A percentile compares a stretch with the other conserved stretches of the same genome.
These are phyloP conservation scores for Ptychoptera albimana DNA, from an alignment of 2,888 invertebrate genomes.

Conservation along the genomic window DNA sequence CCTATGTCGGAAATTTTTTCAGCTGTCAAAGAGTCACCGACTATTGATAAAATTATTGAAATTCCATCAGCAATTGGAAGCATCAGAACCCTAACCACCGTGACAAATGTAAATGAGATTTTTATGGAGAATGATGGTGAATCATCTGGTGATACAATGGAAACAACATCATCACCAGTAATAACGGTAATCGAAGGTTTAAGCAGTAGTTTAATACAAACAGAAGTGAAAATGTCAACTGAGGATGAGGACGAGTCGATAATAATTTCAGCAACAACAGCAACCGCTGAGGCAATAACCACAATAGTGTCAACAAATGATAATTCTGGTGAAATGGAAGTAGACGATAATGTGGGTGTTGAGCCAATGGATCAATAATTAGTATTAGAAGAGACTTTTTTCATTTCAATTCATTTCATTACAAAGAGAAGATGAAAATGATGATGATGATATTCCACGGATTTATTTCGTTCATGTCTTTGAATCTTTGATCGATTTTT, in stretches of 20 bases:
- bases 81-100: not conserved
- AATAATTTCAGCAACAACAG: conserved; percentile 9
- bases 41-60: not conserved
- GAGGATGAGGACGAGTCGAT: not conserved
- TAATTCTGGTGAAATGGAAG: conserved; percentile 24
- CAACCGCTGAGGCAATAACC: conserved; percentile 1
- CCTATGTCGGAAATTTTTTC: too few species aligned
- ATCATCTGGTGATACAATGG: not conserved
- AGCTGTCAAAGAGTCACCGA: too few species aligned
- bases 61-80: not conserved
- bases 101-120: conserved; percentile 11
- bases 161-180: conserved; percentile 12
- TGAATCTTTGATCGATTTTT: too few species aligned
- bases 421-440: too few species aligned
- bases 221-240: not conserved
- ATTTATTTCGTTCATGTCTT: too few species aligned
- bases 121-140: conserved; percentile 4
- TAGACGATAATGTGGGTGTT: conserved; percentile 29
- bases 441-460: too few species aligned
- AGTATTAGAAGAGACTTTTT: conserved; percentile 1
- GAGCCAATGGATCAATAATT: conserved; percentile 29
- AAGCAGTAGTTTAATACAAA: conserved; percentile 10
- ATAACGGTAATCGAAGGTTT: conserved; percentile 11
- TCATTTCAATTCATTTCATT: too few species aligned
- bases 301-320: conserved; percentile 22